Evolutionary conservation across 2,113 vertebrate genomes (phyloP).

Genomic region (Rhombomys opimus): DNA sequence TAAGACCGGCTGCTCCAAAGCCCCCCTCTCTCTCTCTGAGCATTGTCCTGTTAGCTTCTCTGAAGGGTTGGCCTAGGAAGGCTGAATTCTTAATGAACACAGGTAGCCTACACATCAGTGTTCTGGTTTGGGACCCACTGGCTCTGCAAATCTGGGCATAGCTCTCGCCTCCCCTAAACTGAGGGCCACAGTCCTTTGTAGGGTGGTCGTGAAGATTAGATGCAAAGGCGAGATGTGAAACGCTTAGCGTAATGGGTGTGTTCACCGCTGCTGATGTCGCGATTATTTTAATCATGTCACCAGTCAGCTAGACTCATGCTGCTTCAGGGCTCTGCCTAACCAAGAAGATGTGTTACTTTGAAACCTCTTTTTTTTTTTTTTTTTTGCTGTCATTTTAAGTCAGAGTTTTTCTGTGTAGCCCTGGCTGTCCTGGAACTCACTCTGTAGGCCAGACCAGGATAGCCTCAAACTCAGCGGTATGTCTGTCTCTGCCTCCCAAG

Average conservation of each 20-base stretch:
- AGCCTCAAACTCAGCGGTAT: too few species aligned
- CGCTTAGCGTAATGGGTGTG: not conserved
- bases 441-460: too few species aligned
- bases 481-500: too few species aligned
- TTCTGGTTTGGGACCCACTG: not conserved
- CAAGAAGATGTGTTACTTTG: not conserved
- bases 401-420: too few species aligned
- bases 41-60: not conserved
- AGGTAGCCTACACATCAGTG: not conserved
- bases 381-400: too few species aligned
- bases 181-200: not conserved
- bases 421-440: too few species aligned
- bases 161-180: not conserved
- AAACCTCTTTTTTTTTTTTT: too few species aligned
- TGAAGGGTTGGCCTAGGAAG: not conserved
- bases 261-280: not conserved
- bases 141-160: not conserved
- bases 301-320: not conserved
- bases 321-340: not conserved
- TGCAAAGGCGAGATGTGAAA: not conserved
- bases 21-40: not conserved
- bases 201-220: not conserved
- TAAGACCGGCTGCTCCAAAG: not conserved
- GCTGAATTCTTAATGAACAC: not conserved
- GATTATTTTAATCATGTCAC: not conserved